Evolutionary conservation across 2,113 vertebrate species (phyloP).

Genomic region (Symphodus melops): DNA sequence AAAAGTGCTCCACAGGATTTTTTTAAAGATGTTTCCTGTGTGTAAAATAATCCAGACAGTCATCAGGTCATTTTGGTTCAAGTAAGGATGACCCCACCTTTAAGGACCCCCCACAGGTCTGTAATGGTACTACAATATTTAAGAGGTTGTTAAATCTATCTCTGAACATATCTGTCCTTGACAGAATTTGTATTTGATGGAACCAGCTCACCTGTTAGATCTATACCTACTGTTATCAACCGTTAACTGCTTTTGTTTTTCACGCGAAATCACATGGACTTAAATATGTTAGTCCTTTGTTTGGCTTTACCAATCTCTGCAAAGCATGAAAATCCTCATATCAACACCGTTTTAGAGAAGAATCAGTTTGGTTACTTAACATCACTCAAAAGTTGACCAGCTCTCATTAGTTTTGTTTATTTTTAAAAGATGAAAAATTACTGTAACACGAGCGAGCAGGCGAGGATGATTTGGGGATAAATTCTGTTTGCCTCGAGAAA

Average conservation of each 20-base stretch:
- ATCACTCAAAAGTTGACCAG: conserved; percentile 40
- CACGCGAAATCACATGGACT: not conserved
- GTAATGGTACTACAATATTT: too few species aligned
- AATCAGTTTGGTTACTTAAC: conserved; percentile 26
- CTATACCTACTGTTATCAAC: too few species aligned
- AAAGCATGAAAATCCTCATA: conserved; percentile 9
- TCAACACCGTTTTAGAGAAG: conserved; percentile 8
- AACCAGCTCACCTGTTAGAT: too few species aligned
- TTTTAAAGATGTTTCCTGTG: conserved; percentile 3
- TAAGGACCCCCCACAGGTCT: too few species aligned
- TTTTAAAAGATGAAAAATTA: not conserved
- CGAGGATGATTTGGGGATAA: not conserved
- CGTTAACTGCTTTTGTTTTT: not conserved
- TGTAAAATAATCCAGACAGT: too few species aligned
- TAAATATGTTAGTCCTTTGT: conserved; percentile 6
- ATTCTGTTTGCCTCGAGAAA: too few species aligned
- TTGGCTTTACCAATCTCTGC: conserved; percentile 1
- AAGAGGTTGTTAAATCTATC: too few species aligned
- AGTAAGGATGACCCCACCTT: too few species aligned
- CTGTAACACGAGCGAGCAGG: not conserved
- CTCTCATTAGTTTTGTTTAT: conserved; percentile 23
- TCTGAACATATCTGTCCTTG: too few species aligned
- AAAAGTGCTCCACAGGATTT: not conserved
- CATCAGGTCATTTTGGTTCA: conserved; percentile 8
- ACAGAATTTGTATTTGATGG: too few species aligned